Percentiles rank a stretch among this genome's conserved stretches.
Conservation (phyloP, 2,113 vertebrate species). For the Pica pica region DNA sequence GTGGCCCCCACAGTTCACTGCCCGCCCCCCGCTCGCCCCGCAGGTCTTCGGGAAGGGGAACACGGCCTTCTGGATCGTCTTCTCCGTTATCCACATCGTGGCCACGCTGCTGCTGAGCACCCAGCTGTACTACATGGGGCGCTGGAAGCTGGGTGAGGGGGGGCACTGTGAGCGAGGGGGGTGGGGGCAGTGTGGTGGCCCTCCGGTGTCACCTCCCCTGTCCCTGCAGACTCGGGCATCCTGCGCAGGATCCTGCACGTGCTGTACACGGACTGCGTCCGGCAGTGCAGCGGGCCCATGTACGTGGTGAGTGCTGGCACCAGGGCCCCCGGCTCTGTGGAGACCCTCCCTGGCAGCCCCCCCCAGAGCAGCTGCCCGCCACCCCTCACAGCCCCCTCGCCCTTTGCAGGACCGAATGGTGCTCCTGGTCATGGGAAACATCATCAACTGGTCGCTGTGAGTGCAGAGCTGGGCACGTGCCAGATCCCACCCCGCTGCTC, state of each 20-base stretch:
- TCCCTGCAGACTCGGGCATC: constrained; percentile 82
- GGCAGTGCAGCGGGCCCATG: constrained; percentile 95
- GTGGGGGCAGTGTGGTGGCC: fast-evolving
- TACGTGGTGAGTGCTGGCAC: constrained; percentile 84
- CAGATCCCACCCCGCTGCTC: background rate
- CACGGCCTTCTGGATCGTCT: constrained; percentile 88
- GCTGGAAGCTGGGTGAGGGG: constrained; percentile 86
- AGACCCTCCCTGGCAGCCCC: background rate
- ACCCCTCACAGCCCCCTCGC: background rate
- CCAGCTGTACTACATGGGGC: constrained; percentile 97
- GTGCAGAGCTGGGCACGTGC: constrained; percentile 11
- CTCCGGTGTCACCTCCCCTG: background rate
- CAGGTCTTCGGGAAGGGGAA: constrained; percentile 95
- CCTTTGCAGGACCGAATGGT: constrained; percentile 90
- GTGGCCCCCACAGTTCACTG: background rate
- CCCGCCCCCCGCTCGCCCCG: fast-evolving
- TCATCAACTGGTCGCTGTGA: constrained; percentile 99
- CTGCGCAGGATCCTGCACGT: constrained; percentile 83
- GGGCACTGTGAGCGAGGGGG: fast-evolving
- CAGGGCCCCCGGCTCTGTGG: fast-evolving
- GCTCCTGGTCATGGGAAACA: constrained; percentile 94
- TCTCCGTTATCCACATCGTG: constrained; percentile 92
- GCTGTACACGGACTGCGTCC: constrained; percentile 91
- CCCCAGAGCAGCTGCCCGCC: fast-evolving
- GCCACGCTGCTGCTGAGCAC: constrained; percentile 93